Evolutionary conservation across 64 coral and sea anemone genomes (phyloP).

Genomic region (Porites australiensis): DNA sequence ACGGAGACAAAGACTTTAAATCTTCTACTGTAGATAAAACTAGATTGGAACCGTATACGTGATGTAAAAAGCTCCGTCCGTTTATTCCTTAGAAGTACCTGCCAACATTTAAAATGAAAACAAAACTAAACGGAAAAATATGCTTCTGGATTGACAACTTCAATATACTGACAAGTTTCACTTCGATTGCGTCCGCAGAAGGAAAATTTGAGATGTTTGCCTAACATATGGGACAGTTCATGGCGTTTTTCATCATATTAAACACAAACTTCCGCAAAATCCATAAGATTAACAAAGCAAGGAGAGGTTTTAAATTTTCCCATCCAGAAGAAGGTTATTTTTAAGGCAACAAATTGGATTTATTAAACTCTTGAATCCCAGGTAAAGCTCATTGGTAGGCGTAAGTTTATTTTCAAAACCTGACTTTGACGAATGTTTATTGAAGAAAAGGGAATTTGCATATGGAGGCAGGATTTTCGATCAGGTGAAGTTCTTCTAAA

Average conservation of each 20-base stretch:
- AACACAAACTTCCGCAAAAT: conserved; percentile 6
- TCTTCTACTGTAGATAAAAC: not conserved
- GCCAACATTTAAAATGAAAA: not conserved
- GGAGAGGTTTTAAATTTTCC: not conserved
- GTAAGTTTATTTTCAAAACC: not conserved
- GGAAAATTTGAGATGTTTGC: not conserved
- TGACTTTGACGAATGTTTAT: not conserved
- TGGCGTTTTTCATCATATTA: not conserved
- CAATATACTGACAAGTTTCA: not conserved
- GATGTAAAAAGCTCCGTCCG: not conserved
- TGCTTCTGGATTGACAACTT: not conserved
- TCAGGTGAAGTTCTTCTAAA: conserved; percentile 10
- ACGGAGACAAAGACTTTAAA: not conserved
- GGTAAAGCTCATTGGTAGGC: not conserved
- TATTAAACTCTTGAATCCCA: not conserved
- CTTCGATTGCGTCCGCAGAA: not conserved
- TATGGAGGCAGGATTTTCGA: not conserved
- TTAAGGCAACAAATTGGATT: not conserved
- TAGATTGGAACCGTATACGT: not conserved
- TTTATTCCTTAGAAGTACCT: not conserved
- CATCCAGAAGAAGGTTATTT: not conserved
- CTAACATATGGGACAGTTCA: not conserved
- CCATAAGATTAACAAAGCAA: not conserved
- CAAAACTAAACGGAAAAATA: not conserved
- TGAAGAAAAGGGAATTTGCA: conserved; percentile 30